A percentile compares a stretch with the other conserved stretches of the same genome.
phyloP scores from a whole-genome alignment of 2,888 invertebrate genomes.

The Trissonchulus latispiculum region DNA sequence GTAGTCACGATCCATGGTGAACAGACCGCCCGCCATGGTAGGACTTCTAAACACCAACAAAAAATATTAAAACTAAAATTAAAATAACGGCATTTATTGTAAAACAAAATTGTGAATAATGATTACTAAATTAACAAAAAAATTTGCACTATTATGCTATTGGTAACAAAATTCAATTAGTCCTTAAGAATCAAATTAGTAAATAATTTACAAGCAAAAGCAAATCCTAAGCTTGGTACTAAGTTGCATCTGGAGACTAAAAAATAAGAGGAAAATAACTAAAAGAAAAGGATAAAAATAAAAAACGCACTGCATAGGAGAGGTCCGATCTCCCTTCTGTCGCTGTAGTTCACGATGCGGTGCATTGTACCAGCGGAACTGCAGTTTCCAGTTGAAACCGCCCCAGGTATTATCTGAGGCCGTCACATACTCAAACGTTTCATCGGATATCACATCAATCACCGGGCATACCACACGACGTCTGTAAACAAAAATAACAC shows the following conservation, averaged over 20 bases:
- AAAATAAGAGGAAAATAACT: too few relatives aligned
- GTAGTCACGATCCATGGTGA: slow-evolving; percentile 84
- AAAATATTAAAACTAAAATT: slow-evolving; percentile 14
- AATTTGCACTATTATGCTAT: neutral
- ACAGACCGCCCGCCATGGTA: slow-evolving; percentile 92
- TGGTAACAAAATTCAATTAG: too few relatives aligned
- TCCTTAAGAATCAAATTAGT: too few relatives aligned
- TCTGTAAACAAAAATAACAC: slow-evolving; percentile 45
- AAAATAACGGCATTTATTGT: neutral
- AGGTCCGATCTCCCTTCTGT: slow-evolving; percentile 78
- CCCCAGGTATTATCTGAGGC: slow-evolving; percentile 99
- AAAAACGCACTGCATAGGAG: slow-evolving; percentile 65
- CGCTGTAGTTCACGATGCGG: slow-evolving; percentile 92
- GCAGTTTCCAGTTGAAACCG: slow-evolving; percentile 98
- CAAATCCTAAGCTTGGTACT: too few relatives aligned
- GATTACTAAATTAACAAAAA: slow-evolving; percentile 26
- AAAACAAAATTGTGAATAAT: neutral
- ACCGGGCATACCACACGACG: slow-evolving; percentile 93
- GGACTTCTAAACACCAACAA: slow-evolving; percentile 57
- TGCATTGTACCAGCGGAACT: slow-evolving; percentile 87
- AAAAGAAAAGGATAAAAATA: too few relatives aligned
- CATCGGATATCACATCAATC: slow-evolving; percentile 96
- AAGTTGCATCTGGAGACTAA: too few relatives aligned
- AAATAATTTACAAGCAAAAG: too few relatives aligned
- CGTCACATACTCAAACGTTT: slow-evolving; percentile 95